Base-by-base conservation (phyloP, 2,888 invertebrate species). In the Notodonta ziczac region DNA sequence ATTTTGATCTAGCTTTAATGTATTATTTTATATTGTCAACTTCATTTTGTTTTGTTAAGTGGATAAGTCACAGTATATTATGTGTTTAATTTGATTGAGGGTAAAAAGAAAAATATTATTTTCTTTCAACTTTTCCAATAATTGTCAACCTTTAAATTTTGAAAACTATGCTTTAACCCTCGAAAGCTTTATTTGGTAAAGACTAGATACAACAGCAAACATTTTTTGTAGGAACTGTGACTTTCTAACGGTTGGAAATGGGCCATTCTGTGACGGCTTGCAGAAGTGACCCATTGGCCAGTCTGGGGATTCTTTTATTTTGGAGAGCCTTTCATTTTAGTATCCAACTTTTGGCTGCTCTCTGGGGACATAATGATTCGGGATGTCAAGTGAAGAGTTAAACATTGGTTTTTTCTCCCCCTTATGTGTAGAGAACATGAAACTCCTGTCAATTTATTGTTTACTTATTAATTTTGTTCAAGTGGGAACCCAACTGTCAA, bases 331-430 rank as follows among this genome's bases (percentile, higher is more conserved):
- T 86, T 81, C 75, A 63, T 68, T 81, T 71, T 71, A 65, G 65
- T 65, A 81, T 78, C 65, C 74, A 78, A 76, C 73, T 74, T 78
- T 82, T 78, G 40, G 16, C 72, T 80, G 87, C 89, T 90, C 91
- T 90, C 86, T 76, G 87, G 92, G 90, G 84, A 76, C 74, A 74
- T 81, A 79, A 78, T 75, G 70, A 70, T 85, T 82, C 74, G 87
- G 92, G 92, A 91, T 88, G 74, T 93, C 91, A 90, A 84, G 93
- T 93, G 93, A 93, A 93, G 93, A 93, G 93, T 90, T 78, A 63
- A 70, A 56, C 10, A 44, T 24, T 42, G 44, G 35, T 44, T 56
- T 54, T 51, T 16, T 4, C 6, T 10, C 48, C n/a, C 14, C 13
- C 24, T 52, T 52, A 16, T 32, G 24, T 32, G n/a, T 52, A 52